phyloP scores from a whole-genome alignment of 2,888 invertebrate species.

The Synergus itoensis region DNA sequence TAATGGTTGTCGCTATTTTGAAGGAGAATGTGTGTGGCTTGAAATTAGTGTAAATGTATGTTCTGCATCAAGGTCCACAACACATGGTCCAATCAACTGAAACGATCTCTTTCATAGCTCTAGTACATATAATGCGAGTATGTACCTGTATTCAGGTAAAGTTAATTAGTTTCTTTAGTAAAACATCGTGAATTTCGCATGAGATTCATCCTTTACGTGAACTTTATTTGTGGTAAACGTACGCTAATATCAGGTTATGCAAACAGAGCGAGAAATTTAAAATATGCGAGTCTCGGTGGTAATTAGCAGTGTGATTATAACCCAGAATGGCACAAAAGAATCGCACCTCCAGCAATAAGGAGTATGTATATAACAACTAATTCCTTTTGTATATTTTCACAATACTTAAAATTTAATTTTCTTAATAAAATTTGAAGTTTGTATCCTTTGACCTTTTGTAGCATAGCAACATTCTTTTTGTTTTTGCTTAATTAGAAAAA shows the following conservation, averaged over 20 bases:
- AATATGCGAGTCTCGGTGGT: slow-evolving; percentile 62
- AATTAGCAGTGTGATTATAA: slow-evolving; percentile 63
- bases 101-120: slow-evolving; percentile 56
- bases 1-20: background rate
- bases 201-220: slow-evolving; percentile 67
- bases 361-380: background rate
- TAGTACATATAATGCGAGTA: slow-evolving; percentile 45
- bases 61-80: slow-evolving; percentile 26
- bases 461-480: too few relatives aligned
- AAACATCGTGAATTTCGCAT: slow-evolving; percentile 68
- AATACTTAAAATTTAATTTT: background rate
- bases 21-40: background rate
- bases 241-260: slow-evolving; percentile 44
- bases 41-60: slow-evolving; percentile 18
- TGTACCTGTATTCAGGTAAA: slow-evolving; percentile 56
- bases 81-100: slow-evolving; percentile 48
- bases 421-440: background rate
- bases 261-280: slow-evolving; percentile 59
- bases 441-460: too few relatives aligned
- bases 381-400: background rate
- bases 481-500: too few relatives aligned
- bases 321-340: background rate
- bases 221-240: slow-evolving; percentile 61
- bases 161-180: slow-evolving; percentile 70
- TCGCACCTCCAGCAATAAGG: slow-evolving; percentile 3